Evolutionary conservation across 2,797 vertebrate genomes (phyloP), one percentile per base, ranked within the genome.

Genomic region (Danio kyathit): DNA sequence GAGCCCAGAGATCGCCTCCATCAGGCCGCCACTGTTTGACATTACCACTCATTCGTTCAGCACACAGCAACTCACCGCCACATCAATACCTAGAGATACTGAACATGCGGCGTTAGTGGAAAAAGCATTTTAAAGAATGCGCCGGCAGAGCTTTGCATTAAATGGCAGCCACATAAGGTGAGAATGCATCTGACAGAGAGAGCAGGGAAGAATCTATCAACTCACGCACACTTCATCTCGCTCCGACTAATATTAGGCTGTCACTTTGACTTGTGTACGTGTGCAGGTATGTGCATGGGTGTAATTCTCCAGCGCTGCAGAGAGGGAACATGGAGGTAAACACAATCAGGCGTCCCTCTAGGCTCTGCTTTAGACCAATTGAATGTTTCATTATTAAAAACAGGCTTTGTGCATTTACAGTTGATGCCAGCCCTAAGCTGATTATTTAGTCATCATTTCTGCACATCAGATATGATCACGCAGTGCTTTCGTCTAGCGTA

Each of bases 371-470:
- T 86, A 72, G 76, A 84, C 73, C 9, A 74, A 56, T 7, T 63
- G 40, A 14, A 83, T 81, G 63, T 89, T 80, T 76, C 69, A 90
- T 91, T 84, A 82, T 86, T 86, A 61, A 83, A 29, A 83, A 79
- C 83, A n/a, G 84, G 84, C 61, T 73, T 70, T 63, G 81, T 82
- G 46, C 80, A 87, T 90, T 88, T 89, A 88, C 82, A 83, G 73
- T 87, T 81, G 88, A 86, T 67, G 84, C 82, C 29, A 71, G 38
- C 19, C 21, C 81, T 86, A 85, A 84, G 74, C 76, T 77, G 73
- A 82, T 90, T 85, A 88, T 87, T 87, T 84, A 87, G 76, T 82
- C 81, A 82, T 89, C 86, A 90, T 29, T 91, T 90, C 88, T 75
- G 85, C 85, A 89, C 88, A 85, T 88, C 88, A 80, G 66, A 87